Percentiles rank a stretch among this genome's conserved stretches.
Evolutionary conservation across 1,140 invertebrate species (phyloP).

Genomic region (Drosophila biarmipes): DNA sequence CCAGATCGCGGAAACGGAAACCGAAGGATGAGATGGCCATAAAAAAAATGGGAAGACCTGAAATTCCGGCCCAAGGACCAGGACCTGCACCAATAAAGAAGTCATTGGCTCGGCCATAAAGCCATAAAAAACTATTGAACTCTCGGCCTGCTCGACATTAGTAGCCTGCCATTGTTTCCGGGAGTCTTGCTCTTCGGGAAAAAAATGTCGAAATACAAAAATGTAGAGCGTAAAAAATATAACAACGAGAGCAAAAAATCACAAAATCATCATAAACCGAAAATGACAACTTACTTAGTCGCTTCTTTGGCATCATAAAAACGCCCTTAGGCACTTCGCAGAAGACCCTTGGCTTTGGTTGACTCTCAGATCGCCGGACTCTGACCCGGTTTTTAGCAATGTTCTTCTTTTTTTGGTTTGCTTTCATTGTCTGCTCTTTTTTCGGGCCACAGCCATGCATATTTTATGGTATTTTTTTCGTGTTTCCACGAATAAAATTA

Average conservation of each 20-base stretch:
- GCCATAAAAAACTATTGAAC: constrained; percentile 67
- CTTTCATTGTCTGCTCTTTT: neutral
- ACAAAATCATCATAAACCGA: constrained; percentile 66
- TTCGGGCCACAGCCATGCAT: constrained; percentile 52
- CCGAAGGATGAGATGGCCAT: constrained; percentile 13
- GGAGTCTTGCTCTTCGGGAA: constrained; percentile 13
- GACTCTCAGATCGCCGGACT: constrained; percentile 20
- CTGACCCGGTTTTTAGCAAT: constrained; percentile 58
- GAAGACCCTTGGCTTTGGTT: constrained; percentile 34
- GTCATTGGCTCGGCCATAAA: constrained; percentile 71
- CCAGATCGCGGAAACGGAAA: constrained; percentile 64
- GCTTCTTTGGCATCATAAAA: constrained; percentile 59
- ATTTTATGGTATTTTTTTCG: constrained; percentile 58
- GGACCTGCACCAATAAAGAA: constrained; percentile 79
- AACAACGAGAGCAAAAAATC: constrained; percentile 77
- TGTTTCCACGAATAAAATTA: constrained; percentile 74
- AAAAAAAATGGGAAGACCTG: constrained; percentile 29
- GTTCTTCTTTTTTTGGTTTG: constrained; percentile 33
- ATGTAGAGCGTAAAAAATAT: constrained; percentile 82
- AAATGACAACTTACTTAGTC: constrained; percentile 68
- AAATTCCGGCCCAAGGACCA: constrained; percentile 57
- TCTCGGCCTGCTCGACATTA: constrained; percentile 67
- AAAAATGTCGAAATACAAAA: constrained; percentile 40
- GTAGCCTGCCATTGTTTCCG: constrained; percentile 54
- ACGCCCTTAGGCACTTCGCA: constrained; percentile 36